A percentile compares a stretch with the other conserved stretches of the same genome.
phyloP scores from a whole-genome alignment of 2,113 vertebrate species.

The Atractosteus spatula region DNA sequence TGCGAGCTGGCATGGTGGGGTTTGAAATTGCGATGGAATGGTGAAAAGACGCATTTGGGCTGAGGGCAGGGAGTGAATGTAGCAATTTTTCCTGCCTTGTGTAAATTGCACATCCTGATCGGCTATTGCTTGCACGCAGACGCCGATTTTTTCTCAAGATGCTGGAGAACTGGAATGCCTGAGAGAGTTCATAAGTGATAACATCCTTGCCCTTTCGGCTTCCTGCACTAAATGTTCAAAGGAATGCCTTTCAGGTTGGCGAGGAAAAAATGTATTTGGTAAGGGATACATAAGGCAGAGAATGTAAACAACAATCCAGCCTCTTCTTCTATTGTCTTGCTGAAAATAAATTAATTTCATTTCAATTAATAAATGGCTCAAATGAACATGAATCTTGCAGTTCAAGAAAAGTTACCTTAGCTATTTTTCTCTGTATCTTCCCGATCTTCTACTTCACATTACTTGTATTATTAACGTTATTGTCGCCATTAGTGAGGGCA shows the following conservation, averaged over 20 bases:
- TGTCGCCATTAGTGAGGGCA: neutral
- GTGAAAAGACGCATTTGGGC: too few species aligned
- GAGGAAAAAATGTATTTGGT: conserved; percentile 23
- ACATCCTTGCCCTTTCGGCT: conserved; percentile 38
- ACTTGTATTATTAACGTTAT: neutral
- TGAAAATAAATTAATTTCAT: conserved; percentile 19
- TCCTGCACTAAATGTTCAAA: conserved; percentile 58
- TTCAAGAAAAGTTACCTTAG: conserved; percentile 19
- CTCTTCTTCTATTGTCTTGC: conserved; percentile 40
- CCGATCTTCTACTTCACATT: conserved; percentile 15
- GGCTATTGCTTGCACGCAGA: too few species aligned
- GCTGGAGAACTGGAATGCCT: neutral
- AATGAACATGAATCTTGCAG: conserved; percentile 21
- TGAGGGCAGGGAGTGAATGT: too few species aligned
- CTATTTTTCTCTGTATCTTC: conserved; percentile 18
- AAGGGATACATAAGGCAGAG: conserved; percentile 5
- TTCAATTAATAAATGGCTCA: neutral
- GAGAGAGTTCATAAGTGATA: conserved; percentile 57
- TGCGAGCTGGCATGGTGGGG: too few species aligned
- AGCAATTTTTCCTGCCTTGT: too few species aligned
- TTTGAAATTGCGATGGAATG: too few species aligned
- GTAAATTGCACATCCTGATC: too few species aligned
- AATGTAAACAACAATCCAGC: neutral
- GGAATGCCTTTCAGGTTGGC: conserved; percentile 51
- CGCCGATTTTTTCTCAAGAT: too few species aligned